Base-by-base conservation (phyloP, 2,113 vertebrate species). In the Erinaceus europaeus region DNA sequence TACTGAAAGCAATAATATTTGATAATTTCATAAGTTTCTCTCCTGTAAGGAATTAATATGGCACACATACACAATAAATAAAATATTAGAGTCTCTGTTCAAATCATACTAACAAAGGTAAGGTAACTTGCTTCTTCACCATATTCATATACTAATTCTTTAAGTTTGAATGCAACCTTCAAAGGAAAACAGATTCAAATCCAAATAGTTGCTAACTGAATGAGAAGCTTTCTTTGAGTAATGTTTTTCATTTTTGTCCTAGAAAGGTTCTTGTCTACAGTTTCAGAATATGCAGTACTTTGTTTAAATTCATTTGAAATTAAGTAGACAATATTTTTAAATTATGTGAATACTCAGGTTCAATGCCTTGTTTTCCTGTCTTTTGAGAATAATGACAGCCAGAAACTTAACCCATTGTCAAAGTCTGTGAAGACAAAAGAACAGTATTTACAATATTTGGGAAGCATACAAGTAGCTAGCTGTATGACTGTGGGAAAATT, bases 261-360 rank as follows among this genome's bases (percentile, higher is more conserved):
- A 53, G 38, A 32, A 82, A 69, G 86, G 9, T 1, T 67, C 34
- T 91, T 34, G 6, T 25, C 14, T 53, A 69, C 2, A 61, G 44
- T 84, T 84, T 84, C 44, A 84, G 52, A 57, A 74, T 55, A 75
- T 50, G 25, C 36, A 55, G 23, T 71, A 61, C 73, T 42, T 82
- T 74, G 17, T 75, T 23, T 59, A 9, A 68, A 29, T 83, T 65
- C 36, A 62, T 78, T 82, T 89, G n/a, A 84, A 76, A 81, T 68
- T 42, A 38, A 18, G 3, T 29, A 36, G 17, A 27, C 1, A 46
- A 42, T 38, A 29, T 68, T 80, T 5, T 67, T 71, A 61, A 67
- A 67, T 84, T 68, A 77, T 68, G 72, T 61, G 13, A 87, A 44
- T 71, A 79, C 29, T 68, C 13, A 40, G 21, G 50, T 46, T 68